phyloP scores from a whole-genome alignment of 2,113 vertebrate species.

The Cariama cristata region DNA sequence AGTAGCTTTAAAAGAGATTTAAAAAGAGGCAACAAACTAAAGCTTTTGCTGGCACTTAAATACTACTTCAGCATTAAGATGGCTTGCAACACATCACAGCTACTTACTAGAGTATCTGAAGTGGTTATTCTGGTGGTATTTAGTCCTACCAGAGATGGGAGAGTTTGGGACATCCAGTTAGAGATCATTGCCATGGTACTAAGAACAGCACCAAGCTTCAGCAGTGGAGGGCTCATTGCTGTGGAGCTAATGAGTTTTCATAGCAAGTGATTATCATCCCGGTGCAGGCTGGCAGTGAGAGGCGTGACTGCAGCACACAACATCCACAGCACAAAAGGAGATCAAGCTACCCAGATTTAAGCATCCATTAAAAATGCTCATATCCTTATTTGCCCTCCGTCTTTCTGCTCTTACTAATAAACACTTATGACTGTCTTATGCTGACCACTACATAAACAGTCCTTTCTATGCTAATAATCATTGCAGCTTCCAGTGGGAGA shows the following conservation, averaged over 20 bases:
- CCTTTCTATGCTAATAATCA: background rate
- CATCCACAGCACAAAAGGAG: constrained; percentile 67
- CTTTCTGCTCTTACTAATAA: background rate
- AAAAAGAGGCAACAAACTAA: constrained; percentile 17
- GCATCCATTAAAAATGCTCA: constrained; percentile 10
- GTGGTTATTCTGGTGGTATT: constrained; percentile 81
- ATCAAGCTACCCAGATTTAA: constrained; percentile 56
- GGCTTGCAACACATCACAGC: constrained; percentile 23
- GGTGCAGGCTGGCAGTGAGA: constrained; percentile 69
- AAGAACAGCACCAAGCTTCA: constrained; percentile 93
- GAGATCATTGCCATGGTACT: constrained; percentile 96
- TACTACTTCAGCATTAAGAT: constrained; percentile 1
- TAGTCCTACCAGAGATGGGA: constrained; percentile 90
- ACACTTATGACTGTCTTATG: background rate
- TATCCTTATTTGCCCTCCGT: background rate
- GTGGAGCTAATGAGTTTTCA: constrained; percentile 82
- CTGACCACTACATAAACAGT: background rate
- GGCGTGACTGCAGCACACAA: constrained; percentile 76
- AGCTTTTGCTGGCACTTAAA: constrained; percentile 7
- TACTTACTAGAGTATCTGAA: constrained; percentile 82
- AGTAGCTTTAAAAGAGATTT: constrained; percentile 15
- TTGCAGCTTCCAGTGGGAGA: background rate
- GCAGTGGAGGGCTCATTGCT: constrained; percentile 89
- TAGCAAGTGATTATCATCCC: constrained; percentile 76
- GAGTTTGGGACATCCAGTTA: constrained; percentile 97